Base-by-base conservation (phyloP, 2,888 invertebrate species). In the Drosophila prostipennis region DNA sequence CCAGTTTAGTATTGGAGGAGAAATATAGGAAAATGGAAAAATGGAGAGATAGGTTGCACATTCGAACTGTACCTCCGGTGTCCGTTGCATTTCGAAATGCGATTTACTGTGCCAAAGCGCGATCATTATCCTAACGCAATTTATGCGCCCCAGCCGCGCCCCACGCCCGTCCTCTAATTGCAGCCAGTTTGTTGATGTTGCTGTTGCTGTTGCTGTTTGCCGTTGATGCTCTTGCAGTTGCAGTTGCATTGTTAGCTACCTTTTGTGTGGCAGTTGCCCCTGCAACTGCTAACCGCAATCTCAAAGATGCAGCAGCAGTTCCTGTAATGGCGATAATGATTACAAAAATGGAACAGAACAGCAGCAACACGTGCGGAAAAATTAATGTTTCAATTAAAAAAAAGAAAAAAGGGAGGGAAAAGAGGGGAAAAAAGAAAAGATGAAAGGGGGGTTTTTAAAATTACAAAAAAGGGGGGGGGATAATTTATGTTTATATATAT, bases 61-160 rank as follows among this genome's bases (percentile, higher is more conserved):
- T 80, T 76, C 70, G 64, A 82, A 87, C 81, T 82, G 87, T 82
- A 87, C 67, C 84, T 76, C 59, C 45, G 55, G 73, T 76, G 76
- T 87, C 81, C 87, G 87, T 80, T 87, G 87, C 81, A 78, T 80
- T 80, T 72, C 79, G 87, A 73, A 87, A 81, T 84, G 67, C 82
- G 82, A 87, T 83, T 83, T 87, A 83, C 79, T 83, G 82, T 83
- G 82, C 88, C 82, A 87, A 87, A 81, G 88, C 87, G 83, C 87
- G 91, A 91, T 90, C 88, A 87, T 88, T 90, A 91, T 91, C 91
- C 90, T 78, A 91, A 91, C 89, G 91, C 91, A 91, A 90, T 91
- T 91, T 91, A 91, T 90, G 89, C 87, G 72, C 89, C 68, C 49
- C 78, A 80, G 75, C 75, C 77, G 71, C 70, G 49, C 80, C 80